A percentile compares a stretch with the other conserved stretches of the same genome.
phyloP scores from a whole-genome alignment of 2,888 invertebrate genomes.

The Heteromyza rotundicornis region DNA sequence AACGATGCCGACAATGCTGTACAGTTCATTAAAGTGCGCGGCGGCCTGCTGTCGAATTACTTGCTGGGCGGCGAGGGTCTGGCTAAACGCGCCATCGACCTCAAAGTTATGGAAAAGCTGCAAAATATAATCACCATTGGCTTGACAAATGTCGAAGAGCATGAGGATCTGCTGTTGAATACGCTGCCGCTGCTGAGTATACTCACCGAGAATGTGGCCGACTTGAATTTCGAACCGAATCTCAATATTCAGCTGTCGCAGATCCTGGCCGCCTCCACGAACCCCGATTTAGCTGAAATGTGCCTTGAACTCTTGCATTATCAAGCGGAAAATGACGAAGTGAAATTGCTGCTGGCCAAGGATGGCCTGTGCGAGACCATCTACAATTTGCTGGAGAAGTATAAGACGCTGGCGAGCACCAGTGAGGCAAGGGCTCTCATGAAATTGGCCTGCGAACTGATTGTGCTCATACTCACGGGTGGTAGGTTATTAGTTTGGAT shows the following conservation, averaged over 20 bases:
- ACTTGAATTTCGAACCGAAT: slow-evolving; percentile 66
- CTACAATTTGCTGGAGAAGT: slow-evolving; percentile 75
- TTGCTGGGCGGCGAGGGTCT: slow-evolving; percentile 75
- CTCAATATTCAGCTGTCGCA: slow-evolving; percentile 69
- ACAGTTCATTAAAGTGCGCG: slow-evolving; percentile 70
- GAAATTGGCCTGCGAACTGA: slow-evolving; percentile 85
- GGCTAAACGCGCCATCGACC: slow-evolving; percentile 68
- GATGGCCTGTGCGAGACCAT: slow-evolving; percentile 79
- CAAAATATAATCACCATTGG: slow-evolving; percentile 64
- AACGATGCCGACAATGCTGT: slow-evolving; percentile 57
- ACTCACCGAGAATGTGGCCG: slow-evolving; percentile 69
- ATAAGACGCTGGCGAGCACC: slow-evolving; percentile 70
- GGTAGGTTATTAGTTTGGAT: slow-evolving; percentile 64
- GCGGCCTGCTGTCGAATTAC: slow-evolving; percentile 82
- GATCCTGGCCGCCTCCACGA: slow-evolving; percentile 68
- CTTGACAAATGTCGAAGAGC: slow-evolving; percentile 64
- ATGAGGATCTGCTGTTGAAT: slow-evolving; percentile 67
- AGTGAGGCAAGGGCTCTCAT: slow-evolving; percentile 71
- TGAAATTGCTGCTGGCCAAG: slow-evolving; percentile 77
- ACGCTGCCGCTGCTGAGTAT: slow-evolving; percentile 69
- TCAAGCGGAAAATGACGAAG: slow-evolving; percentile 81
- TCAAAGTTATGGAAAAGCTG: slow-evolving; percentile 65
- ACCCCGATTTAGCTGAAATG: slow-evolving; percentile 76
- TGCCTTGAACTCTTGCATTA: slow-evolving; percentile 78
- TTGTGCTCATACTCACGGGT: slow-evolving; percentile 84